phyloP scores from a whole-genome alignment of 2,888 invertebrate genomes.

The Limenitis arthemis region DNA sequence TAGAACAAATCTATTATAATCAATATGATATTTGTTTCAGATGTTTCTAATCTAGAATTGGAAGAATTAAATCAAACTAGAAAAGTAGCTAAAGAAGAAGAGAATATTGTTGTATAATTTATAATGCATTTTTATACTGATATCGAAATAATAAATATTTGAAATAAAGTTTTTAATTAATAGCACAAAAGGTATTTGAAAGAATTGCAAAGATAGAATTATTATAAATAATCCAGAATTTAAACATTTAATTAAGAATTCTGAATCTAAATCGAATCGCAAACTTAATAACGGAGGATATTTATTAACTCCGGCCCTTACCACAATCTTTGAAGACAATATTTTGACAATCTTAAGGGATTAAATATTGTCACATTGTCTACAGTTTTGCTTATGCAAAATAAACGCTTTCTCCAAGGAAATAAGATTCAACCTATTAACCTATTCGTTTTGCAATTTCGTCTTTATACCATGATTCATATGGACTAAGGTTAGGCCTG shows the following conservation, averaged over 20 bases:
- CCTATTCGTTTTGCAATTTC: not conserved
- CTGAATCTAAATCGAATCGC: not conserved
- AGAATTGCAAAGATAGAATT: too few relatives aligned
- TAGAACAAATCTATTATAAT: not conserved
- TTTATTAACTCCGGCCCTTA: not conserved
- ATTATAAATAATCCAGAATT: not conserved
- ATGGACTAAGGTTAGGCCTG: not conserved
- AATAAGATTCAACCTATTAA: not conserved
- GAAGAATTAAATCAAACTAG: constrained; percentile 23
- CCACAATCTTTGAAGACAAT: not conserved
- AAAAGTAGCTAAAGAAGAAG: constrained; percentile 25
- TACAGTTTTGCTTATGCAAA: not conserved
- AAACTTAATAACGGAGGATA: not conserved
- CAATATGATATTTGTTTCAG: constrained; percentile 33
- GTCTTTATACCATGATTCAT: not conserved
- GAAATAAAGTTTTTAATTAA: not conserved
- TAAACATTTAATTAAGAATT: not conserved
- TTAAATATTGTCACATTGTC: not conserved
- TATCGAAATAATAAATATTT: not conserved
- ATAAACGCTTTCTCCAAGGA: not conserved
- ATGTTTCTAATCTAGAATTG: constrained; percentile 41
- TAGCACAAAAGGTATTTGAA: not conserved
- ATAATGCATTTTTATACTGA: not conserved
- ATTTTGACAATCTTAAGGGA: not conserved
- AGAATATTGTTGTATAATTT: constrained; percentile 31